Conservation (phyloP, 2,113 vertebrate species). For the Xiphorhynchus elegans region DNA sequence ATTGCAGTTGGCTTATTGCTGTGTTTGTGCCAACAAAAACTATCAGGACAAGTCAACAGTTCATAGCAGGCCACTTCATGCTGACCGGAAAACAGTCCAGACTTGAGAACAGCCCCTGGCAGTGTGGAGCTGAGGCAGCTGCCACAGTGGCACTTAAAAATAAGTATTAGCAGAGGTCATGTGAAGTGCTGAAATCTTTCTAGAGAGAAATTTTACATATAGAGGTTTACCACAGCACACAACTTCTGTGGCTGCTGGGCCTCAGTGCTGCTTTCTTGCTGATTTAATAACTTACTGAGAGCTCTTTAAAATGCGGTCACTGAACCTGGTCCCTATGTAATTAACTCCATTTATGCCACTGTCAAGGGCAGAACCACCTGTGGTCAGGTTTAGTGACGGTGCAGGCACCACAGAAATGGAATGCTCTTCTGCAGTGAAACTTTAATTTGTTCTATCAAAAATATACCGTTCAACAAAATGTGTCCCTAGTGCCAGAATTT, state of each 20-base stretch:
- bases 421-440: neutral
- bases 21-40: slow-evolving; percentile 1
- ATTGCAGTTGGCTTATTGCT: neutral
- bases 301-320: neutral
- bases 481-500: neutral
- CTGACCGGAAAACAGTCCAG: neutral
- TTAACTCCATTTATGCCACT: neutral
- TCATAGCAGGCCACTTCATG: neutral
- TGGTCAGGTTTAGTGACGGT: neutral
- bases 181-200: neutral
- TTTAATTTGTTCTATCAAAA: neutral
- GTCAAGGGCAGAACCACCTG: neutral
- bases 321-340: neutral
- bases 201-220: neutral
- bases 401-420: neutral
- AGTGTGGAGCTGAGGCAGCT: neutral
- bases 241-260: neutral
- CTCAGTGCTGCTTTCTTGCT: neutral
- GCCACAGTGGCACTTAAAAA: neutral
- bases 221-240: neutral
- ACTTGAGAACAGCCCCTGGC: neutral
- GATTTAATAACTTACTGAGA: slow-evolving; percentile 8
- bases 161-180: slow-evolving; percentile 16
- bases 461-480: neutral
- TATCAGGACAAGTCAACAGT: neutral